Percentiles rank a stretch among this genome's conserved stretches.
Evolutionary conservation across 1,140 invertebrate genomes (phyloP).

Genomic region (Acromyrmex echinatior): DNA sequence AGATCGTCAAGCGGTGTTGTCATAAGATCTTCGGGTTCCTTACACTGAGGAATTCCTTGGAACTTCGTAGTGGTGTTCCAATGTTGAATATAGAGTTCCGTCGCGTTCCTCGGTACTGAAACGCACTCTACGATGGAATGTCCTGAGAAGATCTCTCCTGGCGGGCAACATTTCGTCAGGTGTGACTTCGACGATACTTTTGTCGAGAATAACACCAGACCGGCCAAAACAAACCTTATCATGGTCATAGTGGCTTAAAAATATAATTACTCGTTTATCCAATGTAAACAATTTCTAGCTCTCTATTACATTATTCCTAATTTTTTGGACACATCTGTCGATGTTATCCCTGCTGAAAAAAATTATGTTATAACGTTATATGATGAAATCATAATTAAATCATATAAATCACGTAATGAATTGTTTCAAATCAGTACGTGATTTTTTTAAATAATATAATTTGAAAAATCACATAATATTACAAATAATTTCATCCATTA

Average conservation of each 20-base stretch:
- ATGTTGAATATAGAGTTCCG: slow-evolving; percentile 24
- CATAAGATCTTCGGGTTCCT: slow-evolving; percentile 46
- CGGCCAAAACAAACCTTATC: not conserved
- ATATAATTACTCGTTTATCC: slow-evolving; percentile 21
- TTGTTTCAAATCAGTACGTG: too few species aligned
- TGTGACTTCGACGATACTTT: not conserved
- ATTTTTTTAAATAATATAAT: too few species aligned
- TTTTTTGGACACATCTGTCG: not conserved
- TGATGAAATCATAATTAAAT: too few species aligned
- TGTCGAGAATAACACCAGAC: not conserved
- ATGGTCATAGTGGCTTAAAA: not conserved
- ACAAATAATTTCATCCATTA: too few species aligned
- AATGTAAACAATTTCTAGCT: not conserved
- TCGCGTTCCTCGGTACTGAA: not conserved
- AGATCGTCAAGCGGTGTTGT: slow-evolving; percentile 36
- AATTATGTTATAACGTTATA: too few species aligned
- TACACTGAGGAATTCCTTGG: slow-evolving; percentile 57
- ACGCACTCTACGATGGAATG: slow-evolving; percentile 53
- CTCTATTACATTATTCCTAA: not conserved
- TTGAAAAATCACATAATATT: too few species aligned
- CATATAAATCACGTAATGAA: too few species aligned
- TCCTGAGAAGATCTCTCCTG: slow-evolving; percentile 59
- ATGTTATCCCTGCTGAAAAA: not conserved
- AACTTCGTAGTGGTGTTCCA: not conserved
- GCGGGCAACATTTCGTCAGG: slow-evolving; percentile 69